Evolutionary conservation across 2,888 invertebrate genomes (phyloP).

Genomic region (Cyclophora albipunctata): DNA sequence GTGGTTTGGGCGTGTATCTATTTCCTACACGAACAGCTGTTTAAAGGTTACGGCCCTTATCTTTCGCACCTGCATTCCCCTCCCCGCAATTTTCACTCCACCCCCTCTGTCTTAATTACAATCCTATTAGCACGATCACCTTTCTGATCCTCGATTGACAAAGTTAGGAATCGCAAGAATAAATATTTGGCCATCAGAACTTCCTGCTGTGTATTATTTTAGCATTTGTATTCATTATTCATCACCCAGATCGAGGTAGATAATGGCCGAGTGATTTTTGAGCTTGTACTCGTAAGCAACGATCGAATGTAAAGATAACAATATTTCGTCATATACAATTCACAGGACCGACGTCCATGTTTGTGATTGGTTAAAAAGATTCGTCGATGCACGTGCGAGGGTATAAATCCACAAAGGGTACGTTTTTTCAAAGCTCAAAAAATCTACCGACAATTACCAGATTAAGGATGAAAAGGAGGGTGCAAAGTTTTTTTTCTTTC

Average conservation of each 20-base stretch:
- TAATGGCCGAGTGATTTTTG: slow-evolving; percentile 27
- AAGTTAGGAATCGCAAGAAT: slow-evolving; percentile 33
- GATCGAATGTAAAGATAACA: slow-evolving; percentile 38
- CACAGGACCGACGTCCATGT: slow-evolving; percentile 35
- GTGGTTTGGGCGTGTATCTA: slow-evolving; percentile 39
- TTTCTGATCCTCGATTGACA: slow-evolving; percentile 36
- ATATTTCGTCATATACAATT: slow-evolving; percentile 45
- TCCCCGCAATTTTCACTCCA: slow-evolving; percentile 31
- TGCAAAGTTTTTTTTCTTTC: slow-evolving; percentile 40
- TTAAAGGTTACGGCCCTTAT: slow-evolving; percentile 63
- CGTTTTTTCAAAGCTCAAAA: slow-evolving; percentile 50
- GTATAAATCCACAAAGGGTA: slow-evolving; percentile 58
- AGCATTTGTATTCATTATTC: slow-evolving; percentile 29
- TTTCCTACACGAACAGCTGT: slow-evolving; percentile 66
- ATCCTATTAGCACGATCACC: slow-evolving; percentile 58
- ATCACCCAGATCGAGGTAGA: slow-evolving; percentile 25
- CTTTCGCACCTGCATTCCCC: slow-evolving; percentile 57
- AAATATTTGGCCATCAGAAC: slow-evolving; percentile 35
- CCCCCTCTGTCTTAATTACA: slow-evolving; percentile 52
- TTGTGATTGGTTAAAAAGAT: slow-evolving; percentile 53
- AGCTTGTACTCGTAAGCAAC: slow-evolving; percentile 23
- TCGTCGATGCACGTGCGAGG: slow-evolving; percentile 59
- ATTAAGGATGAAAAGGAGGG: slow-evolving; percentile 59
- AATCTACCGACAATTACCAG: slow-evolving; percentile 62
- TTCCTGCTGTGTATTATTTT: slow-evolving; percentile 27